phyloP scores from a whole-genome alignment of 92 coral and sea anemone species.

The Palythoa grandiflora region DNA sequence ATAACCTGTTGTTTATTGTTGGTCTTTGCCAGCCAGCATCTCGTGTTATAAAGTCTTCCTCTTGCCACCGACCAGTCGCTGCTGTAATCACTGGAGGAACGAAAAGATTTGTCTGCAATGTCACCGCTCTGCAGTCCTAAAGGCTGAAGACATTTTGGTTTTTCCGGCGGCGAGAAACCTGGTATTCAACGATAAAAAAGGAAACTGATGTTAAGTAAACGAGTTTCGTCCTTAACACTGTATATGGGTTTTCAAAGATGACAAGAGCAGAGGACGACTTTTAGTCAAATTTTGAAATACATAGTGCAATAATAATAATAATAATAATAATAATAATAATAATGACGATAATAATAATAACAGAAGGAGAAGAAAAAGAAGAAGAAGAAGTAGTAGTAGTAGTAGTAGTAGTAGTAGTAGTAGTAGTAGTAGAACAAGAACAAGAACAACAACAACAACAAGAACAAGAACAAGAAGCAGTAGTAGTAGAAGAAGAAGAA shows the following conservation, averaged over 20 bases:
- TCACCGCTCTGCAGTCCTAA: conserved; percentile 47
- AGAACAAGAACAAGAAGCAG: too few species aligned
- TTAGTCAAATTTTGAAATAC: neutral
- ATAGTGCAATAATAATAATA: too few species aligned
- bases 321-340: too few species aligned
- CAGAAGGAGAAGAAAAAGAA: too few species aligned
- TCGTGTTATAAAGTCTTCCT: conserved; percentile 26
- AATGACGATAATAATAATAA: too few species aligned
- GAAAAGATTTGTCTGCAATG: conserved; percentile 35
- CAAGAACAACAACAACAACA: too few species aligned
- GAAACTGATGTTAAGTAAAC: too few species aligned
- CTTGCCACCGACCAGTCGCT: conserved; percentile 5
- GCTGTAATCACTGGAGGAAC: conserved; percentile 30
- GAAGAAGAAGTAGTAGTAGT: too few species aligned
- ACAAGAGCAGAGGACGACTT: neutral
- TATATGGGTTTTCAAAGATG: neutral
- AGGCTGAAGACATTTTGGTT: conserved; percentile 40
- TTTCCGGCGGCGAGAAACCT: conserved; percentile 25
- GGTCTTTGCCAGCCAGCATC: conserved; percentile 13
- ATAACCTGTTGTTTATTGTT: conserved; percentile 30
- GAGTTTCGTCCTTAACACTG: neutral
- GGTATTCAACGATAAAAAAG: neutral
- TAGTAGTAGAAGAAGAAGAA: too few species aligned
- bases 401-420: too few species aligned
- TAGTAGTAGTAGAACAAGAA: too few species aligned